These are phyloP conservation scores for Scomber japonicus DNA, from an alignment of 2,113 vertebrate genomes.

Conservation along the genomic window DNA sequence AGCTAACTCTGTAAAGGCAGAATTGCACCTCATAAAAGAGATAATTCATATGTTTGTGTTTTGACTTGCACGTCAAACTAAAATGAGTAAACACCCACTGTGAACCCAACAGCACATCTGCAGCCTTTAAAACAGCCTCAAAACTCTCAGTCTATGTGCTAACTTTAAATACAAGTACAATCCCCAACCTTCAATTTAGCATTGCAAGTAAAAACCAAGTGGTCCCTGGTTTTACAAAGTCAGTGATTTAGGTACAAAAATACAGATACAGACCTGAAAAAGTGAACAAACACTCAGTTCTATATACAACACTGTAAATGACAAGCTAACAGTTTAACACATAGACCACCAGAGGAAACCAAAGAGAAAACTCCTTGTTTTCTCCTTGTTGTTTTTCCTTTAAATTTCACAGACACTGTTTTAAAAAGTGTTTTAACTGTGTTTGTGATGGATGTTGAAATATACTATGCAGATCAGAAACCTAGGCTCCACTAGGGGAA, in stretches of 20 bases:
- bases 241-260: conserved; percentile 65
- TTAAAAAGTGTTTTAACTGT: neutral
- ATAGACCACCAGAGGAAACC: conserved; percentile 65
- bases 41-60: conserved; percentile 75
- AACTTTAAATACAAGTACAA: conserved; percentile 68
- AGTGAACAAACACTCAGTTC: conserved; percentile 57
- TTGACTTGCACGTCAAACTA: conserved; percentile 56
- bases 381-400: no score
- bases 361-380: neutral
- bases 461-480: neutral
- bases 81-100: conserved; percentile 61
- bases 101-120: conserved; percentile 34
- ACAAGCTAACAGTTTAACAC: conserved; percentile 70
- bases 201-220: conserved; percentile 16
- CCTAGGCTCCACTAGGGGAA: neutral
- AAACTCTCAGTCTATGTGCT: conserved; percentile 65
- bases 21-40: conserved; percentile 67
- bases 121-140: conserved; percentile 41
- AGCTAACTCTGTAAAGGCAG: conserved; percentile 40
- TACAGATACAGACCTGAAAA: conserved; percentile 39
- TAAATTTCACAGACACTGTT: neutral
- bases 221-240: conserved; percentile 56
- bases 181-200: conserved; percentile 69
- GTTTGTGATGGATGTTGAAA: neutral
- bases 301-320: conserved; percentile 58